These are phyloP conservation scores for Tragulus kanchil DNA, from an alignment of 2,113 vertebrate species.

Conservation along the genomic window DNA sequence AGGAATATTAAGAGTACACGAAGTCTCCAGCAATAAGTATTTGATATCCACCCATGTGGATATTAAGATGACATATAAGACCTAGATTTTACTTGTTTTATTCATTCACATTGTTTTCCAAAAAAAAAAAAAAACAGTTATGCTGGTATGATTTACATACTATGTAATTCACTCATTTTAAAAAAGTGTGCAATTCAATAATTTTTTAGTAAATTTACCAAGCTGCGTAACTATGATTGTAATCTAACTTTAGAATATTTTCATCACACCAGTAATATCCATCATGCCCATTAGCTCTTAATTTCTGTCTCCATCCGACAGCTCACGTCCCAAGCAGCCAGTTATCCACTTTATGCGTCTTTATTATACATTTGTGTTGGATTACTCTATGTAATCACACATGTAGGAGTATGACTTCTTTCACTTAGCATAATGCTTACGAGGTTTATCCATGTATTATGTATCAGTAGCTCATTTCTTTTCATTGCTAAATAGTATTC, in stretches of 20 bases:
- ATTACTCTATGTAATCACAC: background rate
- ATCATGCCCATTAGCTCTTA: background rate
- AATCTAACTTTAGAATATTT: slow-evolving; percentile 12
- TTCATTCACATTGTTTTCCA: background rate
- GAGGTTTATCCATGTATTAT: background rate
- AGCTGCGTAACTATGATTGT: background rate
- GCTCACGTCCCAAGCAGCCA: background rate
- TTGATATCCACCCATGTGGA: background rate
- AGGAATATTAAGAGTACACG: background rate
- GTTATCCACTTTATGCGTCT: background rate
- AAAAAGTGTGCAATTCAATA: background rate
- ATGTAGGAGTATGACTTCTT: background rate
- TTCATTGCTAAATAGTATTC: background rate
- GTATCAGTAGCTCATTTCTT: background rate
- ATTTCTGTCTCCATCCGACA: background rate
- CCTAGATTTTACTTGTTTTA: background rate
- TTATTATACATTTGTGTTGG: background rate
- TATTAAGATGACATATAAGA: background rate
- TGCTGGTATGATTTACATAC: background rate
- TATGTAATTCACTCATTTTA: background rate
- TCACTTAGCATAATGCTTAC: background rate
- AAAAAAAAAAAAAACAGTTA: background rate
- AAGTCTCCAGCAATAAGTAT: background rate
- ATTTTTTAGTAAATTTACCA: background rate
- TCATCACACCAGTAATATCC: background rate